These are phyloP conservation scores for Brachionus manjavacas DNA, from an alignment of 1,140 invertebrate species.

Conservation along the genomic window DNA sequence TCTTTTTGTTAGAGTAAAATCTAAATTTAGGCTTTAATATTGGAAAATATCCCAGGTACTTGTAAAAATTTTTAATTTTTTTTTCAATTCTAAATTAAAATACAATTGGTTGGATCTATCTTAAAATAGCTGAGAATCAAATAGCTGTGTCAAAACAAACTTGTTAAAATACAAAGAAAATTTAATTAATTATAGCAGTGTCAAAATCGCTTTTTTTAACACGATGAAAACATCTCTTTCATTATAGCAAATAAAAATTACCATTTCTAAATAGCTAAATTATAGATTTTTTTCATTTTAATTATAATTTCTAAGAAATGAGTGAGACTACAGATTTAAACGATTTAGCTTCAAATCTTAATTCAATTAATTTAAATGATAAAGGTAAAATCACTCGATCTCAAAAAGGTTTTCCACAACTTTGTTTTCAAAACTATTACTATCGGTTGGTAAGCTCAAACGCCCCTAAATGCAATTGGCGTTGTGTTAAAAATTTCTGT, in stretches of 20 bases:
- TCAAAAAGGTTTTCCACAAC: background rate
- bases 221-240: background rate
- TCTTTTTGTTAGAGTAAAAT: too few species aligned
- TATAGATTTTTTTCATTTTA: background rate
- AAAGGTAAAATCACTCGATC: background rate
- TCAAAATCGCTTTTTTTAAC: background rate
- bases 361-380: background rate
- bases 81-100: too few species aligned
- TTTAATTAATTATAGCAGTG: slow-evolving; percentile 10
- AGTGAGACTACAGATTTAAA: background rate
- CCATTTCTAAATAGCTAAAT: background rate
- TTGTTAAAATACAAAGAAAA: background rate
- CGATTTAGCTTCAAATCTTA: background rate
- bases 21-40: too few species aligned
- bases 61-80: too few species aligned
- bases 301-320: background rate
- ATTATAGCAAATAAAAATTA: background rate
- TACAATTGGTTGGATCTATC: slow-evolving; percentile 3
- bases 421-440: background rate
- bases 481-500: background rate
- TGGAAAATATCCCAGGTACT: too few species aligned
- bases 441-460: background rate
- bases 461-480: background rate
- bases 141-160: background rate
- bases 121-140: background rate